These are phyloP conservation scores for Thecocarcelia acutangulata DNA, from an alignment of 2,888 invertebrate genomes.

Conservation along the genomic window DNA sequence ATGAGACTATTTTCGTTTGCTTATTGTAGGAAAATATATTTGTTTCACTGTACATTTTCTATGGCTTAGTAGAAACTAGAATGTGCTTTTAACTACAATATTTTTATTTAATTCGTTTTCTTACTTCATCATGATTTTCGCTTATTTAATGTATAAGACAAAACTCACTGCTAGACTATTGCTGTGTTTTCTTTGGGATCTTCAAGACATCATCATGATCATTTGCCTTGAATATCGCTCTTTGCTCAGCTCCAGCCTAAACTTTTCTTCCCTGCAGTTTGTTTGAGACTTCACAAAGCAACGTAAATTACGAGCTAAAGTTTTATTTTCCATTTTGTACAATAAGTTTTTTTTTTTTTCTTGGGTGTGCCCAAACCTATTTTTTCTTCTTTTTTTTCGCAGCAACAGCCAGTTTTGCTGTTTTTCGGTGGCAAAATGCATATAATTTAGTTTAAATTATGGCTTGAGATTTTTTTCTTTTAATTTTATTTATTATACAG, in stretches of 20 bases:
- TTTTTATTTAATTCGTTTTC: conserved; percentile 31
- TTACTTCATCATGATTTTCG: neutral
- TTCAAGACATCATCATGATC: conserved; percentile 40
- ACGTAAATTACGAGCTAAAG: conserved; percentile 22
- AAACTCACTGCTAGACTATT: conserved; percentile 44
- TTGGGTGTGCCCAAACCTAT: conserved; percentile 52
- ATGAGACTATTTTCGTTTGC: no score
- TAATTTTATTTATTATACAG: conserved; percentile 54
- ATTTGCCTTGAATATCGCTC: no score
- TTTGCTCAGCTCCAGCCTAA: conserved; percentile 28
- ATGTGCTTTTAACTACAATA: conserved; percentile 51
- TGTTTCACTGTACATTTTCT: conserved; percentile 1
- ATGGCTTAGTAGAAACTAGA: conserved; percentile 32
- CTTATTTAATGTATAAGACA: conserved; percentile 40
- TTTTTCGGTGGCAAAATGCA: conserved; percentile 64
- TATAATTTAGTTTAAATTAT: conserved; percentile 64
- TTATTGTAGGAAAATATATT: neutral
- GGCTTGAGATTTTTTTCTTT: conserved; percentile 49
- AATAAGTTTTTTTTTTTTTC: conserved; percentile 11
- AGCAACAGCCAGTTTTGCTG: conserved; percentile 9
- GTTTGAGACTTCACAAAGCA: neutral
- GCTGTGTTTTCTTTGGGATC: conserved; percentile 9
- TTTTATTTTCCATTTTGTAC: conserved; percentile 18
- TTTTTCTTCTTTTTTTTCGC: neutral
- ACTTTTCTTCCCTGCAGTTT: neutral